Evolutionary conservation across 2,797 vertebrate genomes (phyloP), one percentile per base, ranked within the genome.

Genomic region (Bryconaethiops microstoma): DNA sequence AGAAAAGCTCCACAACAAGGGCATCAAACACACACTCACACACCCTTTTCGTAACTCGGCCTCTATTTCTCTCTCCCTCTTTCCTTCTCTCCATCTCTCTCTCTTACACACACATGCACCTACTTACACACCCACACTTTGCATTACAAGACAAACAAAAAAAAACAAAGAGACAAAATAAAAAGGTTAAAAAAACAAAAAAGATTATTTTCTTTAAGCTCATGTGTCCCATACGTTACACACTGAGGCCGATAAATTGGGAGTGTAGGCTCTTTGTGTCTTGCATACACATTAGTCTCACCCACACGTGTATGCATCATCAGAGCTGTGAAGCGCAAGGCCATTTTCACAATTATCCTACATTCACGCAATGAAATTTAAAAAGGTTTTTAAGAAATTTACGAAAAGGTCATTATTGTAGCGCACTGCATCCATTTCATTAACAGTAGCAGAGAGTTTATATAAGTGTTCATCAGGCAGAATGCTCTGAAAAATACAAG

Each of bases 1-100:
- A 84, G 79, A 78, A 79, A 76, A 80, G 57, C 73, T 70, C 52
- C 12, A 76, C 72, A 81, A 78, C 25, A 80, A 78, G 70, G 60
- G 48, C 48, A 78, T 59, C 77, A 82, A 55, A 83, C 62, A 78
- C 23, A 80, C 29, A 67, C 64, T 52, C 69, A 76, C 78, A 74
- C 67, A 50, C 45, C 13, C 25, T 35, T 21, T 40, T 19, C 17
- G 13, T 65, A 13, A 63, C 42, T 62, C 16, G 23, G 5, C 19
- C 4, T 21, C 5, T 21, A 3, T 50, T 2, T 29, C 14, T 3
- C 19, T 40, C 17, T 3, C 12, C 42, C 8, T 55, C 17, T 5
- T 13, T 65, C 8, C 14, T 12, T 1, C 7, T 75, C 9, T 48
- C n/a, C 2, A n/a, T 60, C 16, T 45, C 63, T 25, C 16, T 39